Base-by-base conservation (phyloP, 2,888 invertebrate genomes). In the Brachypalpus laphriformis region DNA sequence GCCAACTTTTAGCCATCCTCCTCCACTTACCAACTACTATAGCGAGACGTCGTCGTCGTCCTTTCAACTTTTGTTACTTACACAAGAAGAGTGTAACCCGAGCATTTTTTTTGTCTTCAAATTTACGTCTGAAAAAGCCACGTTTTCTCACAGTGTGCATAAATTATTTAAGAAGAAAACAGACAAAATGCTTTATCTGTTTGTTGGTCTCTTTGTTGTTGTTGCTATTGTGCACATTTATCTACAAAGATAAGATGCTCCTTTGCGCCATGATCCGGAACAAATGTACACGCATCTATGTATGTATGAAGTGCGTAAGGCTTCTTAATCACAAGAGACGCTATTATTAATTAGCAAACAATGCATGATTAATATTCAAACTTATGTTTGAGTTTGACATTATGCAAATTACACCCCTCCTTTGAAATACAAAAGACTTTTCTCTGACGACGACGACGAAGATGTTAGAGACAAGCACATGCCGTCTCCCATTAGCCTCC, bases 331-430 rank as follows among this genome's bases (percentile, higher is more conserved):
- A 65, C 59, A 47, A 37, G 72, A 77, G 56, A 71, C 56, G 49
- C 63, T 61, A 20, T 56, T 74, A 78, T 83, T 83, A 83, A 83
- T 83, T 83, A 83, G 83, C 70, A 83, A 83, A 83, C 83, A 83
- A 83, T 83, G 40, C 65, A 75, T 83, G 78, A 83, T 83, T 83
- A 78, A 78, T 83, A 83, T 78, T 78, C 74, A 83, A 83, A 83
- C 70, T 78, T 74, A 63, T 83, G 74, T 74, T 83, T 83, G 74
- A 72, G 70, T 75, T 74, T 83, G 83, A 78, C 74, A 83, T 83
- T 78, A 83, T 78, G 78, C 68, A 78, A 83, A 78, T 83, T 74
- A 82, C 61, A 40, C 16, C n/a, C 54, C 66, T 25, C 47, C 34
- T 47, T 45, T 37, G 14, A 57, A 28, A 57, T 28, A 20, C 59